phyloP scores from a whole-genome alignment of 1,140 invertebrate genomes.

The Sarcophaga peregrina region DNA sequence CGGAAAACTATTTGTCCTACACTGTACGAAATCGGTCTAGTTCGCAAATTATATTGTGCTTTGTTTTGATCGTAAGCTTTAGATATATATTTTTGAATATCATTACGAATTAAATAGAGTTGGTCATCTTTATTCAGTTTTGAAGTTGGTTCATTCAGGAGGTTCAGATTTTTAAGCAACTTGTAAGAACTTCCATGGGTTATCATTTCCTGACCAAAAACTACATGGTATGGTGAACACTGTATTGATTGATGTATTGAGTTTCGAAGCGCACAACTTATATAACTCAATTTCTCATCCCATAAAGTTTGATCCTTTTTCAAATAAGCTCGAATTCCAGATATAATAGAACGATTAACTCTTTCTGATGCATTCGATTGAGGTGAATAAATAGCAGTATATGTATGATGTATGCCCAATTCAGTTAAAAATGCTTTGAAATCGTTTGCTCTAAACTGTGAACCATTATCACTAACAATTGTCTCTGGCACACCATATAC shows the following conservation, averaged over 20 bases:
- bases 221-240: too few species aligned
- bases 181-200: too few species aligned
- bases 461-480: conserved; percentile 26
- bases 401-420: not conserved
- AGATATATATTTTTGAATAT: not conserved
- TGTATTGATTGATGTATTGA: conserved; percentile 18
- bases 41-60: not conserved
- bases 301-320: conserved; percentile 1
- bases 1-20: conserved; percentile 32
- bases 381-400: conserved; percentile 9
- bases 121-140: too few species aligned
- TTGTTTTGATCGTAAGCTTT: not conserved
- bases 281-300: conserved; percentile 42
- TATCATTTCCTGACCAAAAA: too few species aligned
- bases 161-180: too few species aligned
- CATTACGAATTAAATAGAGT: too few species aligned
- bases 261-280: conserved; percentile 17
- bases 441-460: not conserved
- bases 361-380: conserved; percentile 26
- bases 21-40: not conserved
- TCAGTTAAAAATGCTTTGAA: conserved; percentile 18
- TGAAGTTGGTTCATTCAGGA: too few species aligned
- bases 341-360: conserved; percentile 15
- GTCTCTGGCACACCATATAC: conserved; percentile 30
- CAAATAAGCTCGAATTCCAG: conserved; percentile 39